Conservation (phyloP, 2,888 invertebrate species). For the Julus scandinavius region DNA sequence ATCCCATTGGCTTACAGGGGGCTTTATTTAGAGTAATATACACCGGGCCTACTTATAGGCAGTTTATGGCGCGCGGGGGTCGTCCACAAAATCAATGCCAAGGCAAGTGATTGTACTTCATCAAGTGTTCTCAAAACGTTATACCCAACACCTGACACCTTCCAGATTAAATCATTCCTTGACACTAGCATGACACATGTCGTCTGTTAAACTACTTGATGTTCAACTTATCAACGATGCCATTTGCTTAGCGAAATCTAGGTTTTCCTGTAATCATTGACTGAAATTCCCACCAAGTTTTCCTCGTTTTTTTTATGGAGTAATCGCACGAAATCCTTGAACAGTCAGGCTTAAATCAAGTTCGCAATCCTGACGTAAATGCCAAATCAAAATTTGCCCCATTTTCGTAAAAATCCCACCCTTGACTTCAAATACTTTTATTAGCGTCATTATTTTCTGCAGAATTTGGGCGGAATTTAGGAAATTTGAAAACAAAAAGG, state of each 20-base stretch:
- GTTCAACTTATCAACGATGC: too few relatives aligned
- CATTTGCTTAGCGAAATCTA: too few relatives aligned
- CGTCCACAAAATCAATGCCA: constrained; percentile 15
- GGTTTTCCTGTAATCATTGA: too few relatives aligned
- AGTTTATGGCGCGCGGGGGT: background rate
- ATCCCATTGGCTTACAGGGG: constrained; percentile 46
- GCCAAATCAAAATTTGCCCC: background rate
- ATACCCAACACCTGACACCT: too few relatives aligned
- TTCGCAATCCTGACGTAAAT: too few relatives aligned
- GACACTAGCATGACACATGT: too few relatives aligned
- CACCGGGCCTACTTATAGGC: constrained; percentile 28
- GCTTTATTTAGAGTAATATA: constrained; percentile 36
- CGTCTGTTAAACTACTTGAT: too few relatives aligned
- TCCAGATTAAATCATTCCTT: too few relatives aligned
- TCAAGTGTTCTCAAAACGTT: too few relatives aligned
- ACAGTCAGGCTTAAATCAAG: background rate
- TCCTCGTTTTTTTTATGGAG: too few relatives aligned
- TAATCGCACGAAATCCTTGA: too few relatives aligned
- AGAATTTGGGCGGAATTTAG: constrained; percentile 14
- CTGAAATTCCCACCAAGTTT: too few relatives aligned
- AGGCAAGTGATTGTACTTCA: background rate
- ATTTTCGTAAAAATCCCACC: background rate
- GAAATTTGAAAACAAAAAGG: background rate
- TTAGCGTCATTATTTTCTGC: background rate
- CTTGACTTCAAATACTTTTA: background rate